Evolutionary conservation across 1,140 invertebrate genomes (phyloP).

Genomic region (Rhagoletis zephyria): DNA sequence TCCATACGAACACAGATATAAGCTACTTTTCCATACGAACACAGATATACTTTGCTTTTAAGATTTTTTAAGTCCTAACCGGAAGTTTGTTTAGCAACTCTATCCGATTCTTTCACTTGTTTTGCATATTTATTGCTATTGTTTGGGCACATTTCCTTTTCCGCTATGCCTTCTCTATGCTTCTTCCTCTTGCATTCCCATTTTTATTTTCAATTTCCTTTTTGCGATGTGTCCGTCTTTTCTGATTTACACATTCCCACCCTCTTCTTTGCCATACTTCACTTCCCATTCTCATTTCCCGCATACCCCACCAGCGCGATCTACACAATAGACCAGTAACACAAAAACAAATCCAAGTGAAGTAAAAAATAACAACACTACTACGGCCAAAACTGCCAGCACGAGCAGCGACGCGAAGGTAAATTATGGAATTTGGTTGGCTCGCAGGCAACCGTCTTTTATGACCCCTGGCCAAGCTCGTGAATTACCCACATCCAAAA

Average conservation of each 20-base stretch:
- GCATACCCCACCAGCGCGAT: slow-evolving; percentile 34
- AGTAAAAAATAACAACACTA: slow-evolving; percentile 30
- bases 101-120: neutral
- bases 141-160: slow-evolving; percentile 37
- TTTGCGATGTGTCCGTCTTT: neutral
- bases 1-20: too few relatives aligned
- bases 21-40: too few relatives aligned
- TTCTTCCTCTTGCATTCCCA: slow-evolving; percentile 15
- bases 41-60: too few relatives aligned
- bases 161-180: slow-evolving; percentile 19
- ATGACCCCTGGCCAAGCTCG: neutral
- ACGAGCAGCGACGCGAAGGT: slow-evolving; percentile 6
- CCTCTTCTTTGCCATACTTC: slow-evolving; percentile 11
- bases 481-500: neutral
- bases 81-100: too few relatives aligned
- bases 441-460: neutral
- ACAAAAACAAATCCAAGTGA: neutral
- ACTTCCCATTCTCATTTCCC: neutral
- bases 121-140: neutral
- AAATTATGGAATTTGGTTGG: slow-evolving; percentile 42
- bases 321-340: slow-evolving; percentile 31
- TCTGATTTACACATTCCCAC: neutral
- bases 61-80: too few relatives aligned
- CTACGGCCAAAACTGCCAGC: slow-evolving; percentile 2
- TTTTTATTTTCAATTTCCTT: slow-evolving; percentile 1